phyloP scores from a whole-genome alignment of 2,113 vertebrate species.

The Bufo bufo region DNA sequence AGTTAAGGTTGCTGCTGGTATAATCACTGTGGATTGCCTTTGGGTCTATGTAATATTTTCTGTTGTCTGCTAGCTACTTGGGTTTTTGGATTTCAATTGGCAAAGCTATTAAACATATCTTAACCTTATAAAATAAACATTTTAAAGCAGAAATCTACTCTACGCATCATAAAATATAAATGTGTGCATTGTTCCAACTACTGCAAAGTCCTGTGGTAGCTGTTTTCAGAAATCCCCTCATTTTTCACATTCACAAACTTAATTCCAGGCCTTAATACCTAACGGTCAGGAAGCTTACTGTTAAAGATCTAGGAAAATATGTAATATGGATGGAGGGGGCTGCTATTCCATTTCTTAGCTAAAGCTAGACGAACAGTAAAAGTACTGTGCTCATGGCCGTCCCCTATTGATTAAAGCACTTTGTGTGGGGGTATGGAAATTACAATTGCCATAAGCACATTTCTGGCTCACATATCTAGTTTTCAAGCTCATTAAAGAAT shows the following conservation, averaged over 20 bases:
- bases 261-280: slow-evolving; percentile 15
- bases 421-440: neutral
- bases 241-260: slow-evolving; percentile 41
- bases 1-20: neutral
- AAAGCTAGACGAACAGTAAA: neutral
- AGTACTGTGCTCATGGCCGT: neutral
- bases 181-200: slow-evolving; percentile 30
- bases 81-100: slow-evolving; percentile 38
- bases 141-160: slow-evolving; percentile 43
- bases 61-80: slow-evolving; percentile 32
- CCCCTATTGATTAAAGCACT: neutral
- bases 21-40: neutral
- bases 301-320: neutral
- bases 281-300: neutral
- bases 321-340: neutral
- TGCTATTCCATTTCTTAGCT: neutral
- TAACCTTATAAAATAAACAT: slow-evolving; percentile 46
- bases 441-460: neutral
- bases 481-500: too few relatives aligned
- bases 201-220: slow-evolving; percentile 39
- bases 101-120: slow-evolving; percentile 49
- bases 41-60: slow-evolving; percentile 4
- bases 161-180: slow-evolving; percentile 48
- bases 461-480: too few relatives aligned
- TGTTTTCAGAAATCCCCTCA: slow-evolving; percentile 44